These are phyloP conservation scores for Pteromalus puparum DNA, from an alignment of 1,140 invertebrate genomes.

Conservation along the genomic window DNA sequence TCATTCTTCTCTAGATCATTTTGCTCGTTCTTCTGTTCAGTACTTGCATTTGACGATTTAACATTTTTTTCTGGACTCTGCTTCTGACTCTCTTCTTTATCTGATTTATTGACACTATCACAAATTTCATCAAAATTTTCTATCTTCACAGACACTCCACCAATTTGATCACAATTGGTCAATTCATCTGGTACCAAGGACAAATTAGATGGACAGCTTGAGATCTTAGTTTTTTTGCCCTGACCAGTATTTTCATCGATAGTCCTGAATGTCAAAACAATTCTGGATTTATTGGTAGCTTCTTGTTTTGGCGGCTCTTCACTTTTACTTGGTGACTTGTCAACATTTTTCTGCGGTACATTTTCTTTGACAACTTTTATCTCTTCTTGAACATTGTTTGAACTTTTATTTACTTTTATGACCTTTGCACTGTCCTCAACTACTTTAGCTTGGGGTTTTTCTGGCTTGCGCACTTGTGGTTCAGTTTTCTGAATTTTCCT, in stretches of 20 bases:
- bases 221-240: conserved; percentile 70
- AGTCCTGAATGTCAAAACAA: conserved; percentile 72
- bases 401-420: conserved; percentile 24
- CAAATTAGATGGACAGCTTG: conserved; percentile 70
- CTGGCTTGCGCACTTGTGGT: conserved; percentile 20
- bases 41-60: conserved; percentile 36
- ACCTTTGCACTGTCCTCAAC: conserved; percentile 34
- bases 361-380: conserved; percentile 55
- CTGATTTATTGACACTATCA: conserved; percentile 64
- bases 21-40: conserved; percentile 46
- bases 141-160: conserved; percentile 72
- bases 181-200: conserved; percentile 70
- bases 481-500: conserved; percentile 32
- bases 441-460: conserved; percentile 37
- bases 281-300: conserved; percentile 60
- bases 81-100: conserved; percentile 58
- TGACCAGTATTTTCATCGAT: conserved; percentile 72
- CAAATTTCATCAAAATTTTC: conserved; percentile 68
- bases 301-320: conserved; percentile 56
- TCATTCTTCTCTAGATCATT: conserved; percentile 33
- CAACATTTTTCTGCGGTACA: conserved; percentile 25
- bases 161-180: conserved; percentile 69
- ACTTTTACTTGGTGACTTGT: conserved; percentile 57
- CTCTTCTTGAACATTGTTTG: conserved; percentile 48
- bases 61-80: conserved; percentile 52